These are phyloP conservation scores for Plecturocebus donacophilus DNA, from an alignment of 2,113 vertebrate genomes.

Conservation along the genomic window DNA sequence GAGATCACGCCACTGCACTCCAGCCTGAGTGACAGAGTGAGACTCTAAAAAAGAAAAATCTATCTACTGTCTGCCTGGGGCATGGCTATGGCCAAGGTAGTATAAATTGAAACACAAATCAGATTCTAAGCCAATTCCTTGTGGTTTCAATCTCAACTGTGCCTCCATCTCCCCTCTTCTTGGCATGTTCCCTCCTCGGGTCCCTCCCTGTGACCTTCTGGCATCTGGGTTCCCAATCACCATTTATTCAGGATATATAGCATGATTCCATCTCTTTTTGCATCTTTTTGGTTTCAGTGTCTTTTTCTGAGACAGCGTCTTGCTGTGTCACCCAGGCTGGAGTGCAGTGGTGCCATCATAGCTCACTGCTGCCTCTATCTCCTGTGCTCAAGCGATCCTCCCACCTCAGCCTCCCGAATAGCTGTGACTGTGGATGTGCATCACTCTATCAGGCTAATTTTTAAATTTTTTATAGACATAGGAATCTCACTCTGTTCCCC, in stretches of 20 bases:
- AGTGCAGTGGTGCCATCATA: too few relatives aligned
- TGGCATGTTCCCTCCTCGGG: background rate
- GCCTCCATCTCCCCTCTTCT: background rate
- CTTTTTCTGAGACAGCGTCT: too few relatives aligned
- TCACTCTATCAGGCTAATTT: too few relatives aligned
- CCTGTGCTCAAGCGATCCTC: too few relatives aligned
- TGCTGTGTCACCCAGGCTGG: too few relatives aligned
- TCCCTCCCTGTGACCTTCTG: background rate
- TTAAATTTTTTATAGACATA: too few relatives aligned
- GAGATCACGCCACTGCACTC: fast-evolving
- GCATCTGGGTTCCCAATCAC: background rate
- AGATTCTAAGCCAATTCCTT: background rate
- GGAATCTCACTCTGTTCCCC: too few relatives aligned
- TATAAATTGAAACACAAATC: background rate
- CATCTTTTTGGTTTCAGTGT: too few relatives aligned
- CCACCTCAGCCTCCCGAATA: too few relatives aligned
- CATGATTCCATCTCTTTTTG: too few relatives aligned
- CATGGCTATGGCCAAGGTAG: background rate
- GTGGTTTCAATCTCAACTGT: background rate
- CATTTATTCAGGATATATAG: background rate
- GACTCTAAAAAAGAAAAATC: background rate
- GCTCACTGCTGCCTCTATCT: too few relatives aligned
- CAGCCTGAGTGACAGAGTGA: background rate
- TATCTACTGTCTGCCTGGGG: background rate
- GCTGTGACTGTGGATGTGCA: too few relatives aligned